phyloP scores from a whole-genome alignment of 2,888 invertebrate genomes.

The Ctenicera cuprea region DNA sequence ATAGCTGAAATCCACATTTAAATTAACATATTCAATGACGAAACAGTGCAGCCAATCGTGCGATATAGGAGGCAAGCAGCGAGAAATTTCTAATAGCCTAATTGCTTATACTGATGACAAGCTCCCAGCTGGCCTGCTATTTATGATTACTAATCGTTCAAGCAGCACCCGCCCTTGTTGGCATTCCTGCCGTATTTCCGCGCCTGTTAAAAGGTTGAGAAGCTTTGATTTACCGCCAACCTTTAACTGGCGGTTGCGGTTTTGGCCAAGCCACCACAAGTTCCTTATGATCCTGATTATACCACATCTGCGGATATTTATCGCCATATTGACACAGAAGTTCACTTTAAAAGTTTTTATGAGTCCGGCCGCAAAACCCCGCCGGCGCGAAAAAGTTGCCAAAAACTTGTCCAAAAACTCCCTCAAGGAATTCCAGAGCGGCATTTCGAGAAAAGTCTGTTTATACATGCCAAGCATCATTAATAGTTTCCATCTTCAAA shows the following conservation, averaged over 20 bases:
- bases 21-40: constrained; percentile 11
- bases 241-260: constrained; percentile 20
- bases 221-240: constrained; percentile 31
- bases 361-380: constrained; percentile 7
- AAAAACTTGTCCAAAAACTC: constrained; percentile 13
- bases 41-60: constrained; percentile 16
- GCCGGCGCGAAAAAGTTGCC: neutral
- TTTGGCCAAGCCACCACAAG: constrained; percentile 3
- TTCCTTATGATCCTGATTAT: constrained; percentile 21
- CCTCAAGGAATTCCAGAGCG: neutral
- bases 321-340: constrained; percentile 28
- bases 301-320: constrained; percentile 28
- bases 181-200: constrained; percentile 19
- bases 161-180: constrained; percentile 30
- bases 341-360: constrained; percentile 30
- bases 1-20: neutral
- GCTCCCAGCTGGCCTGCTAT: constrained; percentile 40
- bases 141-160: constrained; percentile 43
- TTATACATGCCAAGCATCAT: constrained; percentile 21
- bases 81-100: constrained; percentile 37
- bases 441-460: constrained; percentile 1
- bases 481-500: constrained; percentile 14
- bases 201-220: constrained; percentile 22
- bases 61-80: constrained; percentile 18
- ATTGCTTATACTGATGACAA: constrained; percentile 40